These are phyloP conservation scores for Sclerodermus sp. DNA, from an alignment of 2,888 invertebrate species.

Conservation along the genomic window DNA sequence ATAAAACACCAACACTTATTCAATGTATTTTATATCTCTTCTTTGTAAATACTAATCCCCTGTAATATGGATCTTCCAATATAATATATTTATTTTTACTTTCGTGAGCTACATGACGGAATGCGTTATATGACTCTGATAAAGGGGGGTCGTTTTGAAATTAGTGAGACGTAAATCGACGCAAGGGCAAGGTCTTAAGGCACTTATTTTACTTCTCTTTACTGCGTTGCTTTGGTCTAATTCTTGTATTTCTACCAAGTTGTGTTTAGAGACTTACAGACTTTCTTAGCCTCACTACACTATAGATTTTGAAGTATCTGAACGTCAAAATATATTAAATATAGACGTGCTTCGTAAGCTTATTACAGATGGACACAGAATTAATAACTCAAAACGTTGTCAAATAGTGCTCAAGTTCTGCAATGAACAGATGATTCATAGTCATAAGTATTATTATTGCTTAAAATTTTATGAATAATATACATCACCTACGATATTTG, in stretches of 20 bases:
- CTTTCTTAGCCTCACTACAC: too few relatives aligned
- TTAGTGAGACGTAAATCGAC: conserved; percentile 2
- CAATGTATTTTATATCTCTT: conserved; percentile 32
- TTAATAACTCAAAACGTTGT: too few relatives aligned
- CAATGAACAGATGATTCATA: not conserved
- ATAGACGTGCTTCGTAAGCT: too few relatives aligned
- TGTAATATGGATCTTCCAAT: conserved; percentile 44
- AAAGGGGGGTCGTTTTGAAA: not conserved
- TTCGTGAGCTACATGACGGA: not conserved
- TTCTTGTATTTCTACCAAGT: not conserved
- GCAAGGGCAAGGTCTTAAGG: conserved; percentile 4
- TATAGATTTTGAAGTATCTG: too few relatives aligned
- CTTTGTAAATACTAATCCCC: conserved; percentile 48
- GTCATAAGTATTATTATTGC: too few relatives aligned
- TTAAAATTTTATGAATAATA: too few relatives aligned
- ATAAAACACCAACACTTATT: conserved; percentile 13
- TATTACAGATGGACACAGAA: too few relatives aligned
- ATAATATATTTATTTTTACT: conserved; percentile 47
- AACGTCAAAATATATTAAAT: too few relatives aligned
- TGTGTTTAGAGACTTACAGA: too few relatives aligned
- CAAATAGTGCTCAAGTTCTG: conserved; percentile 8
- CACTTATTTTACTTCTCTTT: not conserved
- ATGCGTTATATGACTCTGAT: not conserved
- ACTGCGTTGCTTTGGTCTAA: not conserved
- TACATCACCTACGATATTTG: too few relatives aligned